phyloP scores from a whole-genome alignment of 2,113 vertebrate genomes.

The Datnioides undecimradiatus region DNA sequence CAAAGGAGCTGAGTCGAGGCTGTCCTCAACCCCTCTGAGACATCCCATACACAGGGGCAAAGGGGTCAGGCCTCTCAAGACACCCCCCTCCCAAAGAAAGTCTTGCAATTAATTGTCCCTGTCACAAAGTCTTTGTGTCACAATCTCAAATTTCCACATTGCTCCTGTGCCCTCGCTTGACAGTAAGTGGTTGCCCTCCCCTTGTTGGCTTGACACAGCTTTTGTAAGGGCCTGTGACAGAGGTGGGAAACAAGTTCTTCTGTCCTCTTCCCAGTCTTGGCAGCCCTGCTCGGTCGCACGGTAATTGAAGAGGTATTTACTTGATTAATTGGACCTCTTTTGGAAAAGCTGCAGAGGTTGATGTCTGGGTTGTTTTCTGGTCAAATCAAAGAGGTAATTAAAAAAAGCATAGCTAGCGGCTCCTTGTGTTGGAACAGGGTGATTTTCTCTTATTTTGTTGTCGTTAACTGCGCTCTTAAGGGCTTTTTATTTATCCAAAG shows the following conservation, averaged over 20 bases:
- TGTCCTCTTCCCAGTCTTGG: constrained; percentile 6
- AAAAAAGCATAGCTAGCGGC: constrained; percentile 1
- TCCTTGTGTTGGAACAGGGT: constrained; percentile 22
- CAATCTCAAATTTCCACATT: constrained; percentile 57
- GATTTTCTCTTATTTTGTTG: constrained; percentile 47
- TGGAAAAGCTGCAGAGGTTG: constrained; percentile 37
- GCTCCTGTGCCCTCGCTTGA: constrained; percentile 65
- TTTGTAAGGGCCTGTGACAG: constrained; percentile 46
- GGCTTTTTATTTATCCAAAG: constrained; percentile 52
- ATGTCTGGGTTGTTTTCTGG: constrained; percentile 31
- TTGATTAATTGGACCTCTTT: constrained; percentile 73
- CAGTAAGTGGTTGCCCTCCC: constrained; percentile 44
- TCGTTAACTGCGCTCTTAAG: constrained; percentile 37
- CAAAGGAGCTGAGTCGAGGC: constrained; percentile 41
- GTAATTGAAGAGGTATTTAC: constrained; percentile 69
- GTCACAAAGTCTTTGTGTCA: constrained; percentile 71
- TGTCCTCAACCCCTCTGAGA: constrained; percentile 43
- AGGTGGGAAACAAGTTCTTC: constrained; percentile 16
- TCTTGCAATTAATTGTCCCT: constrained; percentile 73
- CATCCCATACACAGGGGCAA: constrained; percentile 23
- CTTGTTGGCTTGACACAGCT: constrained; percentile 51
- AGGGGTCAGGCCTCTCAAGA: constrained; percentile 63
- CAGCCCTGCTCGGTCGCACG: constrained; percentile 37
- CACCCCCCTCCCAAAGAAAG: constrained; percentile 30
- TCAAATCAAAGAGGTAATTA: constrained; percentile 62